These are phyloP conservation scores for Antechinus flavipes DNA, from an alignment of 2,113 vertebrate species.

Conservation along the genomic window DNA sequence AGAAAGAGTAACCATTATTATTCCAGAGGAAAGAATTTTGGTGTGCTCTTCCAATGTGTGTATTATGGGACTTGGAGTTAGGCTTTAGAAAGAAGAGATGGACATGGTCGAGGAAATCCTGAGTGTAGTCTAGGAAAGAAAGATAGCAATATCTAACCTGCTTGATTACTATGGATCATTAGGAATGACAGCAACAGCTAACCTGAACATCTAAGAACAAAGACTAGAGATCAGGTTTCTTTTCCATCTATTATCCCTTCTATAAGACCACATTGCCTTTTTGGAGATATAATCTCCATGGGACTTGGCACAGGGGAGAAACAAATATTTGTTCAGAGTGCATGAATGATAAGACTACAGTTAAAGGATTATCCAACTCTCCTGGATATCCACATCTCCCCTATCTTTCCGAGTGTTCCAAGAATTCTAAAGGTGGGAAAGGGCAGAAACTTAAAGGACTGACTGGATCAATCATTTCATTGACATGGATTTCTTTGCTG, in stretches of 20 bases:
- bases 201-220: too few species aligned
- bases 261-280: not conserved
- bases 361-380: not conserved
- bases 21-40: not conserved
- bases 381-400: not conserved
- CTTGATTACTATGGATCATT: not conserved
- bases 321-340: not conserved
- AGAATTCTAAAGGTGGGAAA: not conserved
- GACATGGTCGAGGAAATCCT: not conserved
- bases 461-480: not conserved
- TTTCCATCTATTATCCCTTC: not conserved
- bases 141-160: not conserved
- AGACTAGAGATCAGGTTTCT: not conserved
- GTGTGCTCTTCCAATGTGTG: too few species aligned
- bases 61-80: not conserved
- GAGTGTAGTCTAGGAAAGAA: too few species aligned
- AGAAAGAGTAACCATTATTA: not conserved
- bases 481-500: not conserved
- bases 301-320: not conserved
- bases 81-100: not conserved
- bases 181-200: not conserved
- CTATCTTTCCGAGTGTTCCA: not conserved
- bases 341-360: not conserved
- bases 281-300: not conserved
- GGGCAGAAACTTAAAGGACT: not conserved